Percentiles rank a stretch among this genome's conserved stretches.
These are phyloP conservation scores for Amphibalanus amphitrite DNA, from an alignment of 1,140 invertebrate genomes.

Conservation along the genomic window DNA sequence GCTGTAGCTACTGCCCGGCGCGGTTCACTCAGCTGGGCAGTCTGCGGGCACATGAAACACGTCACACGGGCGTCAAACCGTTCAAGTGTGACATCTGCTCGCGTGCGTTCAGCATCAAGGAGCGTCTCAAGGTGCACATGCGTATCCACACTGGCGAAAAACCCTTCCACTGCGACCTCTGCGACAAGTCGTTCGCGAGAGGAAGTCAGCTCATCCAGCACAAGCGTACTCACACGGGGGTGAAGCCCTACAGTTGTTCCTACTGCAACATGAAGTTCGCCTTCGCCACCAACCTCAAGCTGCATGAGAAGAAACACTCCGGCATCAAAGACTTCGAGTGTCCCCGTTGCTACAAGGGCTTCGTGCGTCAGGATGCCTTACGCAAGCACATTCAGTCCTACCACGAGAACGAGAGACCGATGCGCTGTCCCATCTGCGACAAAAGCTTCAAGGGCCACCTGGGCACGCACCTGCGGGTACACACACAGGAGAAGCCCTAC, in stretches of 20 bases:
- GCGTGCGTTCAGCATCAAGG: conserved; percentile 54
- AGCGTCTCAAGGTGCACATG: conserved; percentile 54
- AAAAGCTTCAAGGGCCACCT: conserved; percentile 74
- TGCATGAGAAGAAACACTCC: conserved; percentile 41
- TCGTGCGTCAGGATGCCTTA: conserved; percentile 49
- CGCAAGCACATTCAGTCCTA: conserved; percentile 62
- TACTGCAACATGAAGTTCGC: conserved; percentile 32
- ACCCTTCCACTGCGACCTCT: conserved; percentile 66
- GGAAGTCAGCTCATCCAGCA: conserved; percentile 68
- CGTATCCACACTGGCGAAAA: conserved; percentile 69
- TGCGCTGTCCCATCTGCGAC: conserved; percentile 71
- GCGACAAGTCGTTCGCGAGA: conserved; percentile 61
- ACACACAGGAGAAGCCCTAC: conserved; percentile 42
- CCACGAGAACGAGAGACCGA: conserved; percentile 57
- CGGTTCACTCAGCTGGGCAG: conserved; percentile 49
- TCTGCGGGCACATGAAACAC: conserved; percentile 36
- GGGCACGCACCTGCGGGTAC: conserved; percentile 65
- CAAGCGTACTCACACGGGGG: conserved; percentile 61
- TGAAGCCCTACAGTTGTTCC: conserved; percentile 38
- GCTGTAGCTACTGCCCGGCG: conserved; percentile 44
- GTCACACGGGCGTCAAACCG: conserved; percentile 30
- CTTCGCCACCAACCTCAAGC: conserved; percentile 17
- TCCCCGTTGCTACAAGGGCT: conserved; percentile 62
- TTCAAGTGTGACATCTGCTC: conserved; percentile 37
- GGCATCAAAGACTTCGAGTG: conserved; percentile 80